Base-by-base conservation (phyloP, 2,113 vertebrate genomes). In the zebrafish (Danio rerio) region DNA sequence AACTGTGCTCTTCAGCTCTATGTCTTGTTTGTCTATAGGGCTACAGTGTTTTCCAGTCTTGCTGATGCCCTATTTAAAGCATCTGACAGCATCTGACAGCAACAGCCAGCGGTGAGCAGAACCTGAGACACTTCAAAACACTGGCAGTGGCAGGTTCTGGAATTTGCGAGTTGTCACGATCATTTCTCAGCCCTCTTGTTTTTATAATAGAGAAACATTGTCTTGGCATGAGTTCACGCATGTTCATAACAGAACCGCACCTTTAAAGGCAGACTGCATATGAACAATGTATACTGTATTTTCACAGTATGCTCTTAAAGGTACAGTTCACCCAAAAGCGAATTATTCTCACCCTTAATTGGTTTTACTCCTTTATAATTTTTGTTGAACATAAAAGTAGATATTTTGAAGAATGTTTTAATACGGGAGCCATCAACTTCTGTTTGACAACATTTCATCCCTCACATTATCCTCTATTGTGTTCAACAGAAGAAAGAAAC, bases 51-150 rank as follows among this genome's bases (percentile, higher is more conserved):
- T 90, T 87, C 80, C 66, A 86, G 88, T 87, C 88, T 90, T 86
- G 87, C 89, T 77, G 89, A 83, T 87, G 86, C 79, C 73, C 91
- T 94, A 94, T 94, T 94, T 94, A 93, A 84, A 92, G 92, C 74
- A 68, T 45, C 65, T 71, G 50, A 80, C 70, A 92, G 92, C 74
- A 68, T 45, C 65, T 71, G 50, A 80, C 70, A 75, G 76, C 15
- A 66, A 91, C 88, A 90, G 81, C 75, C 89, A 87, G 79, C 84
- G 73, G 71, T 21, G 16, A 70, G 45, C 47, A 56, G 42, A 59
- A 75, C 3, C 9, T 42, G 58, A 55, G 69, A 53, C 58, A 4
- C 42, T 43, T 21, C 40, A 11, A 83, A 75, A 66, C 49, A 62
- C 81, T 40, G 43, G 43, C 31, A 31, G 31, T 31, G 31, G 31